Evolutionary conservation across 1,140 invertebrate species (phyloP), one percentile per base, ranked within the genome.

Genomic region (Nomia melanderi): DNA sequence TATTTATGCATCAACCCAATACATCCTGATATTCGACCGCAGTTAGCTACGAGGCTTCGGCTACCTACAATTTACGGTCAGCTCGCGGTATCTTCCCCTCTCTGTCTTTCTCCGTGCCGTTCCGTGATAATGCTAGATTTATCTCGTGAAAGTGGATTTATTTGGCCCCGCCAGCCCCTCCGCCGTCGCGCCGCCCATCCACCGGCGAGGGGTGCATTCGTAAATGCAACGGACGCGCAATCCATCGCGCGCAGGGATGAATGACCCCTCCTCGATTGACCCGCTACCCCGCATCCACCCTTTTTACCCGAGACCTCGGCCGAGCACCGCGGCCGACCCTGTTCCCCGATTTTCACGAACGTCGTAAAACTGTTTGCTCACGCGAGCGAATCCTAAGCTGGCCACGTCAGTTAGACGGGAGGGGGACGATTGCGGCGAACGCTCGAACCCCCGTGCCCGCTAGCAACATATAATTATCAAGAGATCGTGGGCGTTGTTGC

Each of bases 211-310:
- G 39, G 20, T 27, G 47, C 50, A 54, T 39, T 53, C 65, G 44
- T 23, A 29, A 72, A 62, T 17, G 57, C 56, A 41, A 71, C 4
- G 27, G 20, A 25, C 39, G 69, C 69, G 56, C 41, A 60, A 33
- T 47, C 41, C 29, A 33, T 29, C 6, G 25, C 33, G 69, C 69
- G 69, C 69, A 62, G 69, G 56, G 57, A 50, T n/a, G 57, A 70
- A 72, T 41, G 69, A 72, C 56, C 41, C 77, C 67, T 74, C 79
- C 78, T 63, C 77, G 83, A 79, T 77, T 87, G 81, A 85, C 83
- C 81, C 56, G 81, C 72, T 82, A 77, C 56, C 85, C 83, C 56
- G 80, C 57, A 60, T 69, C 23, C 53, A 17, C 23, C 1, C 5
- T 39, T 67, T 53, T 36, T 39, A 1, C 50, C 1, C 54, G 31